Evolutionary conservation across 2,888 invertebrate species (phyloP), one percentile per base, ranked within the genome.

Genomic region (Fragum sueziense): DNA sequence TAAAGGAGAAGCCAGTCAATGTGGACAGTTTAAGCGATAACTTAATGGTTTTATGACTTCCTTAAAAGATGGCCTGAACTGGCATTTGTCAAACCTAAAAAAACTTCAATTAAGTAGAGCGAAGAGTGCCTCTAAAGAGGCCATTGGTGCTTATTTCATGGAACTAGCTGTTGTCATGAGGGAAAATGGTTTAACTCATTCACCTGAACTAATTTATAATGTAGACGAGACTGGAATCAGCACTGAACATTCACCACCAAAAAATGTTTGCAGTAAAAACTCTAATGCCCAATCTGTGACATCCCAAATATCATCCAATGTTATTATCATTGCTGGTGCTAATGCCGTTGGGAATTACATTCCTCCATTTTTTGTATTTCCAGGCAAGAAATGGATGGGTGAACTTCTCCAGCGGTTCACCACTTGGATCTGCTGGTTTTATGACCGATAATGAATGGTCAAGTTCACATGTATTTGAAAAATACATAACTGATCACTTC

Each of bases 41-140:
- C 27, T 85, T n/a, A n/a, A n/a, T n/a, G 85, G 81, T 76, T 83
- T 57, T 78, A 81, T 76, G 27, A 69, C 1, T 76, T 85, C 34
- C 14, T 76, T 20, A 72, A 70, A 14, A 59, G 79, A 33, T 83
- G 76, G 81, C 69, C 52, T 17, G 76, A 80, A 9, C 29, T 83
- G 25, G 4, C 75, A 68, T 52, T 17, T 83, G 1, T 52, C 27
- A 3, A 80, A 75, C 20, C 70, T 80, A 22, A 76, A 79, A 34
- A 72, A 78, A 34, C 27, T 80, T n/a, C 22, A 62, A 3, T n/a
- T 79, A 3, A 14, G 70, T 0, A 69, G 82, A 54, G 78, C 83
- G 7, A 77, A 80, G 37, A 22, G 27, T 17, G 71, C 79, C 20
- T 79, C 79, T 1, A 69, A 22, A 9, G 71, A 79, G 52, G 51